A percentile compares a stretch with the other conserved stretches of the same genome.
Conservation (phyloP, 1,140 invertebrate genomes). For the Kradibia gibbosae region DNA sequence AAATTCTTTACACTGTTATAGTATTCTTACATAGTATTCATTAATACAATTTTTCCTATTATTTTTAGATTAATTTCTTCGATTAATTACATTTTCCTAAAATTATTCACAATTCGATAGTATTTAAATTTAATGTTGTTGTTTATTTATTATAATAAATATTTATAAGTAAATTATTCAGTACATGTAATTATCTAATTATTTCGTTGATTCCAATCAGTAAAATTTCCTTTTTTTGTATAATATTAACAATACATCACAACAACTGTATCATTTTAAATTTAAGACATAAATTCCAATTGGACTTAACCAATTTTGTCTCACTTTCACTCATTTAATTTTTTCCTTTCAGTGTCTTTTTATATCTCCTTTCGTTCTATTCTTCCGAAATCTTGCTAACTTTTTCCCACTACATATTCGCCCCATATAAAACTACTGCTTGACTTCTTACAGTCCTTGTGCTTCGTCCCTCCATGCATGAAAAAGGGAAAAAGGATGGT, state of each 20-base stretch:
- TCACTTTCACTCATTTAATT: neutral
- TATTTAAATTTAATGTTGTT: too few relatives aligned
- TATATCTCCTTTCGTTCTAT: neutral
- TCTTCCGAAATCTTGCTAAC: neutral
- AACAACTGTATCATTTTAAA: neutral
- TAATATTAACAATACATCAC: neutral
- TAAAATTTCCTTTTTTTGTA: neutral
- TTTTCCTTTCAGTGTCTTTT: neutral
- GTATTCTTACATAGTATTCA: too few relatives aligned
- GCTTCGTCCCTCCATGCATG: constrained; percentile 33
- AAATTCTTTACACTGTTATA: too few relatives aligned
- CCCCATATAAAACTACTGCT: neutral
- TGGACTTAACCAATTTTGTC: neutral
- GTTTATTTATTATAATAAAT: too few relatives aligned
- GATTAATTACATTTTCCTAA: too few relatives aligned
- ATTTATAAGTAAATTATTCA: too few relatives aligned
- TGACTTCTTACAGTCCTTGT: neutral
- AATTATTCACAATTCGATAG: too few relatives aligned
- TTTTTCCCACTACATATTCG: neutral
- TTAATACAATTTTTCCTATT: too few relatives aligned
- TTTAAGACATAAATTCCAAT: constrained; percentile 15
- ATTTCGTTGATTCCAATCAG: neutral
- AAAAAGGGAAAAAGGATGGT: constrained; percentile 1
- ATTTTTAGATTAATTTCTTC: too few relatives aligned
- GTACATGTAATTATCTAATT: neutral